These are phyloP conservation scores for Coranthus polyacanthus DNA, from an alignment of 2,797 vertebrate genomes.

Conservation along the genomic window DNA sequence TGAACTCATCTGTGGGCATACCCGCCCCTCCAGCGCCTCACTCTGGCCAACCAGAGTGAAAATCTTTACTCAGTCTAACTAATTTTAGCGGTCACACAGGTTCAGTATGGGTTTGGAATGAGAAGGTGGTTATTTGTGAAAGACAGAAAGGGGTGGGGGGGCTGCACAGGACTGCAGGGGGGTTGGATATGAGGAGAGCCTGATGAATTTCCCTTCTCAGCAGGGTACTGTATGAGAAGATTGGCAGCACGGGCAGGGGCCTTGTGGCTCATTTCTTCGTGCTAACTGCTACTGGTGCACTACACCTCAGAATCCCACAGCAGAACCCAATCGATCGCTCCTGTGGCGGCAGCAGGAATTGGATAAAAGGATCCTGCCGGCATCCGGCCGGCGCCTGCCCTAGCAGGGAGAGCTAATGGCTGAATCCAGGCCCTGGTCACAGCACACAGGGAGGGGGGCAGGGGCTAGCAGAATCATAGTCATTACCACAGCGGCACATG, in stretches of 20 bases:
- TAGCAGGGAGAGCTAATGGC: conserved; percentile 87
- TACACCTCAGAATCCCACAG: conserved; percentile 83
- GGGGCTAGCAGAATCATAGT: conserved; percentile 83
- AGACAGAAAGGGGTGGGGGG: conserved; percentile 20
- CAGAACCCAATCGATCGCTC: conserved; percentile 92
- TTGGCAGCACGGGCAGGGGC: conserved; percentile 88
- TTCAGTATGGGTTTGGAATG: conserved; percentile 86
- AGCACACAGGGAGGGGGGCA: conserved; percentile 79
- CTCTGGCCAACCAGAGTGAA: conserved; percentile 89
- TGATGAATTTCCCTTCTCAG: conserved; percentile 91
- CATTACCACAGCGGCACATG: conserved; percentile 86
- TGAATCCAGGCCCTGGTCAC: conserved; percentile 88
- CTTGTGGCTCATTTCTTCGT: conserved; percentile 90
- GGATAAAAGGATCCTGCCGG: conserved; percentile 88
- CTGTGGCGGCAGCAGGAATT: conserved; percentile 87
- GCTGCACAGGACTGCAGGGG: conserved; percentile 43
- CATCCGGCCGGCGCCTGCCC: conserved; percentile 86
- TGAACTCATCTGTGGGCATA: conserved; percentile 87
- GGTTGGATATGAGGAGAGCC: conserved; percentile 76
- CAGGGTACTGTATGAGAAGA: conserved; percentile 88
- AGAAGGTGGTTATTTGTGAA: conserved; percentile 75
- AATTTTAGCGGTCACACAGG: conserved; percentile 88
- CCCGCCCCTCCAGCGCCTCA: conserved; percentile 89
- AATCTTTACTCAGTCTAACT: conserved; percentile 87
- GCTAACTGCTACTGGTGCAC: conserved; percentile 86